A percentile compares a stretch with the other conserved stretches of the same genome.
Conservation (phyloP, 1,140 invertebrate genomes). For the Mesaphorura yosii region DNA sequence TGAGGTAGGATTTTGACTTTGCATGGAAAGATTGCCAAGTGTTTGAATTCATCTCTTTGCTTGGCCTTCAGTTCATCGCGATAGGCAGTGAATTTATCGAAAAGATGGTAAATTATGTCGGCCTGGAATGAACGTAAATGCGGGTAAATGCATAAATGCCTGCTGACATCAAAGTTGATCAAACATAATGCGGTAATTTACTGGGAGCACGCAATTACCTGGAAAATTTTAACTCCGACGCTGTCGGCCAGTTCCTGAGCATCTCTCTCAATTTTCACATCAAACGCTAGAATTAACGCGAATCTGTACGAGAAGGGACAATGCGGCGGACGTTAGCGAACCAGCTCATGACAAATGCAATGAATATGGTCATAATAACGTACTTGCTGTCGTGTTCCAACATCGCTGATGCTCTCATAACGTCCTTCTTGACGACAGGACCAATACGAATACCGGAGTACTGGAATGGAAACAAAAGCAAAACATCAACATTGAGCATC, state of each 20-base stretch:
- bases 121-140: conserved; percentile 67
- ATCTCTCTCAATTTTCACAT: conserved; percentile 95
- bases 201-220: no score
- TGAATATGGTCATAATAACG: conserved; percentile 40
- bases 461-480: conserved; percentile 56
- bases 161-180: background rate
- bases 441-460: conserved; percentile 98
- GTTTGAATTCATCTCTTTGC: conserved; percentile 88
- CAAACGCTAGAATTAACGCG: conserved; percentile 96
- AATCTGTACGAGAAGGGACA: conserved; percentile 50
- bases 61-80: conserved; percentile 84
- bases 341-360: background rate
- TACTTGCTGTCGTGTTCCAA: conserved; percentile 93
- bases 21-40: conserved; percentile 96
- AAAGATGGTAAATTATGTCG: conserved; percentile 99
- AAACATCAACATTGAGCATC: background rate
- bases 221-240: conserved; percentile 22
- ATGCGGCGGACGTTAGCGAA: no score
- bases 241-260: conserved; percentile 80
- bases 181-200: no score
- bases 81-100: conserved; percentile 93
- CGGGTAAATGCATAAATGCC: background rate
- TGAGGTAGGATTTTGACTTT: conserved; percentile 75
- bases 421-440: conserved; percentile 97
- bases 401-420: conserved; percentile 99